A percentile compares a stretch with the other conserved stretches of the same genome.
phyloP scores from a whole-genome alignment of 2,797 vertebrate genomes.

The Pygocentrus nattereri region DNA sequence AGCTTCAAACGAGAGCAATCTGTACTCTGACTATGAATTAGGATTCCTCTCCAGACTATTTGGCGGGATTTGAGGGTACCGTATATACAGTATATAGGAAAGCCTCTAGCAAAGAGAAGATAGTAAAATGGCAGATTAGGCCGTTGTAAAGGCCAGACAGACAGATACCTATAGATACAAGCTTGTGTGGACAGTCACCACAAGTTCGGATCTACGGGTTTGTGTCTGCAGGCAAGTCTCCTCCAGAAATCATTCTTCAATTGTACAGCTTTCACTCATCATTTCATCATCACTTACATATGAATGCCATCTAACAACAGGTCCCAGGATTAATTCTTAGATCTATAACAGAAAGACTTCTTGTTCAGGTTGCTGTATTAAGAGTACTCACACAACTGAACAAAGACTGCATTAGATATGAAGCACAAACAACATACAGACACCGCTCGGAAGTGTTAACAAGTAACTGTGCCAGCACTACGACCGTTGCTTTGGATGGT shows the following conservation, averaged over 20 bases:
- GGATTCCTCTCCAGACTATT: neutral
- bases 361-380: neutral
- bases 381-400: neutral
- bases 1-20: neutral
- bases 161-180: slow-evolving; percentile 99
- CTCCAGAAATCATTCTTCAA: slow-evolving; percentile 32
- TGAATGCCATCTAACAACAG: neutral
- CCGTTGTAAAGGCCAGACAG: slow-evolving; percentile 83
- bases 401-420: too few relatives aligned
- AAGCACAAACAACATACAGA: neutral
- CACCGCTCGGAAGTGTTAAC: neutral
- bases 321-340: neutral
- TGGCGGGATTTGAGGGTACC: neutral
- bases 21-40: too few relatives aligned
- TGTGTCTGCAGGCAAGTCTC: slow-evolving; percentile 87
- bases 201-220: slow-evolving; percentile 99
- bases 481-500: neutral
- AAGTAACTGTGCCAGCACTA: neutral
- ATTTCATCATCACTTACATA: neutral
- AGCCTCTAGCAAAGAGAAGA: neutral
- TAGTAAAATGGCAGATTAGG: slow-evolving; percentile 30
- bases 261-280: neutral
- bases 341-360: neutral
- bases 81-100: neutral
- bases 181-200: slow-evolving; percentile 94